Base-by-base conservation (phyloP, 2,113 vertebrate genomes). In the Synodontis membranacea region DNA sequence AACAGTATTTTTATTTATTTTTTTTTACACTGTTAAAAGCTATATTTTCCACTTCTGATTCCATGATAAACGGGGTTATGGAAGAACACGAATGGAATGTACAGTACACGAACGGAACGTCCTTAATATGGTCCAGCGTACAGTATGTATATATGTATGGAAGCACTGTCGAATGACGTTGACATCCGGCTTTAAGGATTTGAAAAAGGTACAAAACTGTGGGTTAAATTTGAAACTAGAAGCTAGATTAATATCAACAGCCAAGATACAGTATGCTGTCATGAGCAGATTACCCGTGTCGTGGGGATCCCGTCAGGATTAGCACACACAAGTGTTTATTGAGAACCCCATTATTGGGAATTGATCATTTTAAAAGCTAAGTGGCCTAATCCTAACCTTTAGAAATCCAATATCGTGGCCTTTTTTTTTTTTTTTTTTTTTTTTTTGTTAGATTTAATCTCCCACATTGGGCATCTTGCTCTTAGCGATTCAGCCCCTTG, bases 391-490 rank as follows among this genome's bases (percentile, higher is more conserved):
- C 66, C 64, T 37, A 37, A 62, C 52, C 46, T 88, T 86, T 81
- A 15, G 15, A 66, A 66, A 87, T 89, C 88, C 72, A 82, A 54
- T 74, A 83, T 72, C 46, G 70, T 46, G 84, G 19, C 31, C 34
- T 42, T 58, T 28, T 86, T 70, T 70, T 80, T 68, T 50, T 60
- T 70, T 84, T 9, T 7, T 8, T 68, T 68, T 60, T 8, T 88
- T n/a, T n/a, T n/a, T 52, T 52, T 52, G 80, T 83, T 79, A 89
- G 80, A 85, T 90, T 79, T 86, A 94, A 94, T 95, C 93, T 94
- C 89, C 82, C 92, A 76, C 90, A 94, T 94, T 92, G 94, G 94
- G 91, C 92, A 89, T 91, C 91, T 94, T 91, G 93, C 93, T 92
- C 90, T 90, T 89, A 90, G 93, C 92, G 91, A 94, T 94, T 92